phyloP scores from a whole-genome alignment of 1,140 invertebrate species.

The Penaeus indicus region DNA sequence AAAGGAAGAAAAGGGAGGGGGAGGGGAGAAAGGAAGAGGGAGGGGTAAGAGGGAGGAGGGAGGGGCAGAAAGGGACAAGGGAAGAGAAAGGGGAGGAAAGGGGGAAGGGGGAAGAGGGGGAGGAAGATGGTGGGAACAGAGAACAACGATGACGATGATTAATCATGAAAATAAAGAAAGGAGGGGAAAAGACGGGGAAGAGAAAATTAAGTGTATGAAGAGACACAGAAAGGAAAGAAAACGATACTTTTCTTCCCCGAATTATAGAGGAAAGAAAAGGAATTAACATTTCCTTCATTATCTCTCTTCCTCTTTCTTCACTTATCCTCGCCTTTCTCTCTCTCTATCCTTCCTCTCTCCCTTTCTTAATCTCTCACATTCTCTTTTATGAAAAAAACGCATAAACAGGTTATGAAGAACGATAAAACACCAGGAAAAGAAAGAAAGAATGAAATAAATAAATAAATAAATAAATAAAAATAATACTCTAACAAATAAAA shows the following conservation, averaged over 20 bases:
- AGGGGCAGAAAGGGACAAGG: neutral
- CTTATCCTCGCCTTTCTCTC: neutral
- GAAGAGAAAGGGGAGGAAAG: neutral
- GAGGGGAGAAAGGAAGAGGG: neutral
- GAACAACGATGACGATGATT: too few relatives aligned
- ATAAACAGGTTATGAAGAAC: neutral
- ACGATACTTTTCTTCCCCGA: too few relatives aligned
- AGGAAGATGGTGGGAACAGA: neutral
- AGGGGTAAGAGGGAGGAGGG: neutral
- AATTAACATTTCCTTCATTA: neutral
- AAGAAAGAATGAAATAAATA: too few relatives aligned
- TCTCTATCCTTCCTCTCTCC: neutral
- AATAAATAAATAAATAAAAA: neutral
- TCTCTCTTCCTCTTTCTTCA: neutral
- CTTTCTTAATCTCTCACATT: constrained; percentile 1
- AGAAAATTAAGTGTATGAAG: too few relatives aligned
- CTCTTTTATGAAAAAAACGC: neutral
- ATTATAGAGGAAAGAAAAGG: too few relatives aligned
- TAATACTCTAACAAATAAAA: too few relatives aligned
- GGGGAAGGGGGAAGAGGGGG: neutral
- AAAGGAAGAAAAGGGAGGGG: neutral
- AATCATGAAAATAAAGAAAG: too few relatives aligned
- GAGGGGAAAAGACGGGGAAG: too few relatives aligned
- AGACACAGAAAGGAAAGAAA: too few relatives aligned
- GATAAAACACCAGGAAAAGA: neutral